Percentiles rank a stretch among this genome's conserved stretches.
Conservation (phyloP, 1,140 invertebrate genomes). For the Aphelenchoides avenae region DNA sequence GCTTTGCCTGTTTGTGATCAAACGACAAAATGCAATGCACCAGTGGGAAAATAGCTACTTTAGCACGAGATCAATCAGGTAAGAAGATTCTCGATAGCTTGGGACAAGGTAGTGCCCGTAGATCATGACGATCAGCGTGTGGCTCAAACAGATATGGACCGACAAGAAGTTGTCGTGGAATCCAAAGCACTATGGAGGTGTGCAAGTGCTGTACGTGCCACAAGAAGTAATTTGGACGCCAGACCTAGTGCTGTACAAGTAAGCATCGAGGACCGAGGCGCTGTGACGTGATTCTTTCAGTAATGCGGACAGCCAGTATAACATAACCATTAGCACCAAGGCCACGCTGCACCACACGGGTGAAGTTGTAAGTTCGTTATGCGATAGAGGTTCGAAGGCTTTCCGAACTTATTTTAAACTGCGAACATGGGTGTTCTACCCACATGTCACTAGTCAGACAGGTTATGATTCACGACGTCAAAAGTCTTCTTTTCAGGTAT, state of each 20-base stretch:
- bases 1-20: too few species aligned
- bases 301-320: background rate
- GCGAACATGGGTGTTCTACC: too few species aligned
- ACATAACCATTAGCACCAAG: constrained; percentile 1
- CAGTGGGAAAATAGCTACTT: constrained; percentile 17
- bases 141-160: constrained; percentile 86
- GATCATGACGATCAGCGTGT: constrained; percentile 84
- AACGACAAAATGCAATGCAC: background rate
- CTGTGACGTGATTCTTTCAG: too few species aligned
- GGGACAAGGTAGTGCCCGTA: too few species aligned
- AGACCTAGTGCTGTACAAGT: constrained; percentile 64
- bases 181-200: constrained; percentile 49
- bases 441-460: too few species aligned
- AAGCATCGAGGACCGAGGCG: too few species aligned
- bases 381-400: too few species aligned
- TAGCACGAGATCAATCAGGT: constrained; percentile 79
- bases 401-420: too few species aligned
- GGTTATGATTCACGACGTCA: too few species aligned
- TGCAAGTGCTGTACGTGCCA: constrained; percentile 42
- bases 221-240: constrained; percentile 72
- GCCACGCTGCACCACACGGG: background rate
- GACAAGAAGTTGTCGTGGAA: constrained; percentile 96
- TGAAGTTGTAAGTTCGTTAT: too few species aligned
- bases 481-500: too few species aligned
- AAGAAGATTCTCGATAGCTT: too few species aligned